Base-by-base conservation (phyloP, 53 echinoderm and acorn worm genomes). In the Holothuria scabra region DNA sequence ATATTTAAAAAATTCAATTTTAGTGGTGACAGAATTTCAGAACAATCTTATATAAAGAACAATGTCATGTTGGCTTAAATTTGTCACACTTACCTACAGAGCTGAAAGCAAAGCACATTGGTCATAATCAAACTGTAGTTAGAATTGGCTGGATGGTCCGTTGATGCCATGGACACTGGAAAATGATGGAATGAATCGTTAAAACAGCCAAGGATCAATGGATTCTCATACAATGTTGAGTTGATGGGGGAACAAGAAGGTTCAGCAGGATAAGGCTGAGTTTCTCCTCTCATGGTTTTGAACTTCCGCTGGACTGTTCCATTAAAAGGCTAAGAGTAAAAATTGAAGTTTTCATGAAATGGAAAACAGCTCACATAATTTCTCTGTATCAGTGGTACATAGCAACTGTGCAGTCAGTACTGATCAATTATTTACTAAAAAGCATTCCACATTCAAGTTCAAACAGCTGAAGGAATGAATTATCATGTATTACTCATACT, bases 231-330 rank as follows among this genome's bases (percentile, higher is more conserved):
- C 41, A 69, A 37, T 0, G 88, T 89, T 44, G 67, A 65, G 69
- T 91, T 91, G 85, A 85, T 31, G 11, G 76, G 0, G 28, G 18
- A 34, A 52, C 93, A 93, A 66, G 80, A 48, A 60, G 93, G 93
- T 11, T 79, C 72, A 21, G 89, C 59, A 25, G 93, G 93, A 64
- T 93, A 93, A 1, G 93, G 87, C 35, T 90, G 87, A 65, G 83
- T 86, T 25, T 92, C 89, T 19, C 92, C 90, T 5, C 65, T 28
- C 92, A 92, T 92, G 55, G 89, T 79, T 68, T 92, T 87, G 59
- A 92, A 92, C 74, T 64, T 46, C 20, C 62, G 61, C 55, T 92
- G 92, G n/a, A 90, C 90, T 68, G 84, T 87, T 26, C 83, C 80
- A 61, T 88, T 86, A 19, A 90, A 90, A 14, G 52, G 82, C 90